These are phyloP conservation scores for Heterodera filipjevi DNA, from an alignment of 2,888 invertebrate genomes.

Conservation along the genomic window DNA sequence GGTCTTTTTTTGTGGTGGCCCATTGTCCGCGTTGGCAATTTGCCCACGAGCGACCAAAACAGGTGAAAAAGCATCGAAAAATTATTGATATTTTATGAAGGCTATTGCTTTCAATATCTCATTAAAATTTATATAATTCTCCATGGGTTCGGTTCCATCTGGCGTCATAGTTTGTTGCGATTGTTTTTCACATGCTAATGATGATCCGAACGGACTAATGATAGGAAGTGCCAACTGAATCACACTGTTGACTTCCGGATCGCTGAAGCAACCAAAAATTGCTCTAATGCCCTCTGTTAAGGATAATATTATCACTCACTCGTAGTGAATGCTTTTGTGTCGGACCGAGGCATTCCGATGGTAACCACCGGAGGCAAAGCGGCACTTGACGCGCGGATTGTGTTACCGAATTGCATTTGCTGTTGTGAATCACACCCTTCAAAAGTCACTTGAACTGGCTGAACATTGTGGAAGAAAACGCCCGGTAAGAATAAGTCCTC, in stretches of 20 bases:
- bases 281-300: no score
- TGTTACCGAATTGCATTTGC: constrained; percentile 41
- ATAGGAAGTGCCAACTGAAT: constrained; percentile 29
- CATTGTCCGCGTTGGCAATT: constrained; percentile 38
- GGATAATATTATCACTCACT: not conserved
- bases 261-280: constrained; percentile 13
- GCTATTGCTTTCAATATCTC: no score
- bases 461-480: constrained; percentile 60
- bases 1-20: constrained; percentile 39
- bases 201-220: constrained; percentile 17
- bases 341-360: constrained; percentile 25
- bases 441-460: constrained; percentile 48
- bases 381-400: constrained; percentile 30
- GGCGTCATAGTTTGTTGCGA: not conserved
- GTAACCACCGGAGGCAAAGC: constrained; percentile 33
- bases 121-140: not conserved
- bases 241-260: constrained; percentile 9
- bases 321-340: not conserved
- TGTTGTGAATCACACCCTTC: constrained; percentile 27
- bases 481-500: constrained; percentile 66
- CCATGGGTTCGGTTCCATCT: not conserved
- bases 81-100: not conserved
- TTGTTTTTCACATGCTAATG: constrained; percentile 18
- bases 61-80: constrained; percentile 22
- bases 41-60: constrained; percentile 34